Evolutionary conservation across 2,113 vertebrate species (phyloP).

Genomic region (Solea solea): DNA sequence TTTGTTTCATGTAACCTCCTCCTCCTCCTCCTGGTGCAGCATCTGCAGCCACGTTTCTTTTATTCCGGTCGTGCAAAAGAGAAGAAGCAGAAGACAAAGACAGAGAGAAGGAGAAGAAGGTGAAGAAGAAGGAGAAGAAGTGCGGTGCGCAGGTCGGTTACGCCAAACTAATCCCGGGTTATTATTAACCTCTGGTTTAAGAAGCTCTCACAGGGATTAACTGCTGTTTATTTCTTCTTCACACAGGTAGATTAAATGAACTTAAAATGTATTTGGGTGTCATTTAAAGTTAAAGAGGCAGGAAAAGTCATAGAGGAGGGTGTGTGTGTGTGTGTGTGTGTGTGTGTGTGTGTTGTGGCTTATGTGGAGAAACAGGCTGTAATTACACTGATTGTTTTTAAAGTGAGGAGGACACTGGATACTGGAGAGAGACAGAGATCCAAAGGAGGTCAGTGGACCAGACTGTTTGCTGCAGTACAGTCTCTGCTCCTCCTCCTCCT

Average conservation of each 20-base stretch:
- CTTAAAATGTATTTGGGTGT: no score
- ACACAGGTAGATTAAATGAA: conserved; percentile 31
- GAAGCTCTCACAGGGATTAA: conserved; percentile 22
- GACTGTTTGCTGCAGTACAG: conserved; percentile 64
- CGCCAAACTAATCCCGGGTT: conserved; percentile 50
- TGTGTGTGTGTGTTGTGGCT: no score
- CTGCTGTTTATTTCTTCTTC: not conserved
- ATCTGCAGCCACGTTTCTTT: not conserved
- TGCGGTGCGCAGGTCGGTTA: conserved; percentile 12
- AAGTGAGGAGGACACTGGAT: conserved; percentile 54
- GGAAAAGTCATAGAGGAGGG: no score
- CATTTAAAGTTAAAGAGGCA: no score
- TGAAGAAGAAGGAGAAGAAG: conserved; percentile 6
- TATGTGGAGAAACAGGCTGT: conserved; percentile 12
- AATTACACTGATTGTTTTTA: conserved; percentile 52
- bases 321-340: not conserved
- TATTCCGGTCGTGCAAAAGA: not conserved
- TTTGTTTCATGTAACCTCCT: not conserved
- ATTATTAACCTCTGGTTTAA: conserved; percentile 19
- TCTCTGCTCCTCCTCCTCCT: conserved; percentile 44
- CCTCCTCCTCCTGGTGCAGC: not conserved
- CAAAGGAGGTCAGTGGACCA: conserved; percentile 70
- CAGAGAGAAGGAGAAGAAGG: not conserved
- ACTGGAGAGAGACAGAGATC: conserved; percentile 26
- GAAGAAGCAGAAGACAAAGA: not conserved